A percentile compares a stretch with the other conserved stretches of the same genome.
These are phyloP conservation scores for Struthidea cinerea DNA, from an alignment of 2,113 vertebrate genomes.

Conservation along the genomic window DNA sequence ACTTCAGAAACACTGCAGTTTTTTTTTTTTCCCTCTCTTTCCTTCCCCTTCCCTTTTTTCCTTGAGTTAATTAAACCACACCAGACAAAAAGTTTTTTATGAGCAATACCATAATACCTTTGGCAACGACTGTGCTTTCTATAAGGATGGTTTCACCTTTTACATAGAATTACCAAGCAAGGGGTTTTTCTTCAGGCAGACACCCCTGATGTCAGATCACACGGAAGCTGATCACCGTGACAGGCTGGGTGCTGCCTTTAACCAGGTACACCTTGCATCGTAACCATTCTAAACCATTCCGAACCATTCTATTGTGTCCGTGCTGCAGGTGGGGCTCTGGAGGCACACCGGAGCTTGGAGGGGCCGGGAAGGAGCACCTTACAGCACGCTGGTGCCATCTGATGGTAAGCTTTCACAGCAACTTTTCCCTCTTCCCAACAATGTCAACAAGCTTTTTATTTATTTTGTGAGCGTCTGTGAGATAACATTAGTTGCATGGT, in stretches of 20 bases:
- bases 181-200: background rate
- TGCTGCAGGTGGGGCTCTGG: conserved; percentile 56
- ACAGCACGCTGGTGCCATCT: conserved; percentile 54
- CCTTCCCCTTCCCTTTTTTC: background rate
- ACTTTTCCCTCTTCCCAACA: background rate
- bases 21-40: background rate
- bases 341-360: background rate
- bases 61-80: background rate
- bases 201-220: background rate
- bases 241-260: background rate
- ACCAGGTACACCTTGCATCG: background rate
- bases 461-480: background rate
- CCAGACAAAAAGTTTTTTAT: background rate
- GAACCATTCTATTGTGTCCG: background rate
- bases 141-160: background rate
- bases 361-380: background rate
- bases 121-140: background rate
- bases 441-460: background rate
- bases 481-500: background rate
- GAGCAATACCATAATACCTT: background rate
- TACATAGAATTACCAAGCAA: rapidly evolving
- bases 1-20: background rate
- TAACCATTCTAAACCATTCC: background rate
- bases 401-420: conserved; percentile 61
- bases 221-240: background rate